Percentiles rank a stretch among this genome's conserved stretches.
Conservation (phyloP, 2,113 vertebrate species). For the Myxocyprinus asiaticus region DNA sequence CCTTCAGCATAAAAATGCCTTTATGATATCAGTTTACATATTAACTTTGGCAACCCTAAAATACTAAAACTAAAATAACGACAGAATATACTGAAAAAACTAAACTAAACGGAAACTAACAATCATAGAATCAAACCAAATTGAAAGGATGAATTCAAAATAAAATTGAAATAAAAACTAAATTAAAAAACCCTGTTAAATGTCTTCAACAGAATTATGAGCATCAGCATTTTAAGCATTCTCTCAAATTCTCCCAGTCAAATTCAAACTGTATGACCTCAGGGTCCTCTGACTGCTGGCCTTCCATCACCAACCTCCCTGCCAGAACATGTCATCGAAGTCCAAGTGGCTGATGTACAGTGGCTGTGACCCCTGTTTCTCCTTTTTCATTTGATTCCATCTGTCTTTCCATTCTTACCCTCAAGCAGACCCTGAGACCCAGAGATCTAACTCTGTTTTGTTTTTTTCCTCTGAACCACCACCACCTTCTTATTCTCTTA, state of each 20-base stretch:
- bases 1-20: no score
- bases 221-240: background rate
- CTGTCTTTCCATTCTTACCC: background rate
- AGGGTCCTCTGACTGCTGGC: slow-evolving; percentile 8
- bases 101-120: no score
- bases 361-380: slow-evolving; percentile 25
- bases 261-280: slow-evolving; percentile 1
- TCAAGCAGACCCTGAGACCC: background rate
- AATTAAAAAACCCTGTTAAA: no score
- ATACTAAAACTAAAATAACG: no score
- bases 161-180: no score
- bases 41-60: no score
- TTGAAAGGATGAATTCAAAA: no score
- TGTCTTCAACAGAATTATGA: no score
- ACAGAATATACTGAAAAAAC: no score
- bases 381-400: slow-evolving; percentile 1
- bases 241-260: slow-evolving; percentile 13
- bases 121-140: no score
- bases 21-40: no score
- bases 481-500: background rate
- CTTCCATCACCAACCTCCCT: slow-evolving; percentile 6
- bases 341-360: background rate
- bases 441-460: background rate
- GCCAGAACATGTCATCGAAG: background rate
- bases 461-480: background rate